phyloP scores from a whole-genome alignment of 2,888 invertebrate genomes.

The Drosophila trichaetosa region DNA sequence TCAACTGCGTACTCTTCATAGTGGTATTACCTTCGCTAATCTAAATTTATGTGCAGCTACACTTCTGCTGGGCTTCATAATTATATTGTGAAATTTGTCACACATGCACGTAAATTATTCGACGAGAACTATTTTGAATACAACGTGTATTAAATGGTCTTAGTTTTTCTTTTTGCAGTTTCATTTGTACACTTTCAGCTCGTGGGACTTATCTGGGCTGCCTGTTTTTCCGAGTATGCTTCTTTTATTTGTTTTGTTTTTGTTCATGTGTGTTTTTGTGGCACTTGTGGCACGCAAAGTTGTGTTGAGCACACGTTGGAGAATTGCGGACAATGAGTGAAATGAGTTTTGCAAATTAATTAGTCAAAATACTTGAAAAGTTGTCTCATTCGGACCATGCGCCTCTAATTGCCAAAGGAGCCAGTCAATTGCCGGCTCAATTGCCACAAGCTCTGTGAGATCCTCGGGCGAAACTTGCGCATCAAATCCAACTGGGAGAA shows the following conservation, averaged over 20 bases:
- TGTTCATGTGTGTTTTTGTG: constrained; percentile 15
- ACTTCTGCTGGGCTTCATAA: constrained; percentile 5
- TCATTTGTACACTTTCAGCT: constrained; percentile 1
- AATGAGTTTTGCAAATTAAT: constrained; percentile 64
- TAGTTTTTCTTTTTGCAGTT: background rate
- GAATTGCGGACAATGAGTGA: constrained; percentile 50
- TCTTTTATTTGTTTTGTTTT: constrained; percentile 8
- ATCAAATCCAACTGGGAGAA: constrained; percentile 54
- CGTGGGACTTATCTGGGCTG: constrained; percentile 19
- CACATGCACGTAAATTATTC: background rate
- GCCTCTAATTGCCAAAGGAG: constrained; percentile 41
- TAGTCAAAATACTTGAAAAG: constrained; percentile 53
- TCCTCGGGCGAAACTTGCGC: constrained; percentile 16
- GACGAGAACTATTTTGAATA: background rate
- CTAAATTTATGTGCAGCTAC: constrained; percentile 69
- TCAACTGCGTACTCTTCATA: constrained; percentile 24
- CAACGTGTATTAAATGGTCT: background rate
- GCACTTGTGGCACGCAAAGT: constrained; percentile 56
- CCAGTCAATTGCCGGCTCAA: constrained; percentile 44
- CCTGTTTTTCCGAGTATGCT: background rate
- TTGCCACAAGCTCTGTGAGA: constrained; percentile 36
- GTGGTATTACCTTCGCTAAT: constrained; percentile 46
- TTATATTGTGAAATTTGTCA: background rate
- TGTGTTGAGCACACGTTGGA: constrained; percentile 58
- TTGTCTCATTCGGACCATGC: constrained; percentile 35